A percentile compares a stretch with the other conserved stretches of the same genome.
These are phyloP conservation scores for Accipiter virgatus DNA, from an alignment of 2,113 vertebrate genomes.

Conservation along the genomic window DNA sequence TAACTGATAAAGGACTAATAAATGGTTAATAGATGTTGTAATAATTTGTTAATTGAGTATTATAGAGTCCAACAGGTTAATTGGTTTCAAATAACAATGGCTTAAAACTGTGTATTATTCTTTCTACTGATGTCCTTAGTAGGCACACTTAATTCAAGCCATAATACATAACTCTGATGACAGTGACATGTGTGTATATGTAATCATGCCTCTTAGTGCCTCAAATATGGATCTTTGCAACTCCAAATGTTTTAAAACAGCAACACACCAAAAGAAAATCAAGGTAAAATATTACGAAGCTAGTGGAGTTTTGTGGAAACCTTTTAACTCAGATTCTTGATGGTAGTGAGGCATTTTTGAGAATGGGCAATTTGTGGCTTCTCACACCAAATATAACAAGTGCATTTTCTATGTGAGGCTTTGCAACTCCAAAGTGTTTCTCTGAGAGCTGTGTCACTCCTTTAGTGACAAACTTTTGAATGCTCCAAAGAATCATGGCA, in stretches of 20 bases:
- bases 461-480: neutral
- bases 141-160: neutral
- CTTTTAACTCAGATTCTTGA: neutral
- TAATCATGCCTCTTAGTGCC: neutral
- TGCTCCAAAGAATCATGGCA: neutral
- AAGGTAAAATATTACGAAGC: neutral
- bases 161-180: neutral
- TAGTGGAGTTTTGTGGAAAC: neutral
- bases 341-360: neutral
- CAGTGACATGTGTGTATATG: neutral
- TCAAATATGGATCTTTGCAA: neutral
- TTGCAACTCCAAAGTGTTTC: neutral
- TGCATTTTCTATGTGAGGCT: neutral
- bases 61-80: neutral
- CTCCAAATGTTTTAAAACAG: neutral
- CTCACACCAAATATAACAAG: neutral
- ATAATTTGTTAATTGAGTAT: neutral
- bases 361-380: neutral
- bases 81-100: neutral
- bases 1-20: neutral
- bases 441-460: neutral
- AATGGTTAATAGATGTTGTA: neutral
- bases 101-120: neutral
- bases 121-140: neutral
- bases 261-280: neutral